Conservation (phyloP, 2,113 vertebrate species). For the Glaucomys volans region DNA sequence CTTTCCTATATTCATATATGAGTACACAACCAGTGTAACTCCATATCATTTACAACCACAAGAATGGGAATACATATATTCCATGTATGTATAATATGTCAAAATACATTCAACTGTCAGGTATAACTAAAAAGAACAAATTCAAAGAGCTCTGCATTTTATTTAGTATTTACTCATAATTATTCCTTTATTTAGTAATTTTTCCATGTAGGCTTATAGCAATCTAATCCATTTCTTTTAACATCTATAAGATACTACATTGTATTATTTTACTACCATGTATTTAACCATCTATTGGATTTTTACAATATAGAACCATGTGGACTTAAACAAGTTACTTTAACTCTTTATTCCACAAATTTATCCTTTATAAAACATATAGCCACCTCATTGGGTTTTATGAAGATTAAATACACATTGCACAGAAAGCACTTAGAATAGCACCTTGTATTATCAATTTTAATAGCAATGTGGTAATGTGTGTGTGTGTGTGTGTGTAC, state of each 20-base stretch:
- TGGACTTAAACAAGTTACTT: neutral
- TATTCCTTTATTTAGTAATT: neutral
- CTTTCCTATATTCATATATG: no score
- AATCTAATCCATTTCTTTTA: conserved; percentile 17
- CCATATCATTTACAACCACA: no score
- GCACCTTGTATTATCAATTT: neutral
- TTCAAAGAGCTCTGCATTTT: neutral
- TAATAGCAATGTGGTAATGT: neutral
- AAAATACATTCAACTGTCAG: no score
- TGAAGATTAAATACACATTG: conserved; percentile 29
- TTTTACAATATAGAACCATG: neutral
- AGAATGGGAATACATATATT: no score
- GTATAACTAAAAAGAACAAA: no score
- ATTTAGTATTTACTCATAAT: neutral
- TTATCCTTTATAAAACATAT: neutral
- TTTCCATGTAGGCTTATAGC: neutral
- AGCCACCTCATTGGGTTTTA: neutral
- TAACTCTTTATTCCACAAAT: conserved; percentile 26
- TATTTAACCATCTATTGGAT: neutral
- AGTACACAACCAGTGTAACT: no score
- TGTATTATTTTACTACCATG: neutral
- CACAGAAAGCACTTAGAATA: neutral
- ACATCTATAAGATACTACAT: neutral
- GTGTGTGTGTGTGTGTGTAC: neutral
- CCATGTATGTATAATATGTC: no score